Evolutionary conservation across 2,113 vertebrate species (phyloP), one percentile per base, ranked within the genome.

Genomic region (Thinocorus orbignyianus): DNA sequence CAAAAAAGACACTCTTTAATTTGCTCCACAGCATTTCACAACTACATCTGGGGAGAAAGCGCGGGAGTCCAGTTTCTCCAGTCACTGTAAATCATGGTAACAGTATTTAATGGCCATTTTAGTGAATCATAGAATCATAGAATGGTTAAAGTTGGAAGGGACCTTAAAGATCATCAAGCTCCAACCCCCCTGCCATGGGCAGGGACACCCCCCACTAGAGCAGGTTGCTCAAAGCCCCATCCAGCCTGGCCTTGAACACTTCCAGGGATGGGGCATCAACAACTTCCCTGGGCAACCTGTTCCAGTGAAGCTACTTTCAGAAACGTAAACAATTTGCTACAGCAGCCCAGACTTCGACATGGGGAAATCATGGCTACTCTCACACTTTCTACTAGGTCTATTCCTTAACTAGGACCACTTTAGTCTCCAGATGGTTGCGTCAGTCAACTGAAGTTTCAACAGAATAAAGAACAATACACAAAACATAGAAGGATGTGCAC

Each of bases 401-500:
- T 42, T 76, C 70, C 65, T 69, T 37, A 88, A 41, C 22, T 19
- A 68, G 35, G 17, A 42, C 17, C 22, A 33, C 19, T 49, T 19
- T n/a, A 68, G 35, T n/a, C 19, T 73, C 42, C 69, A 82, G 52
- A 58, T 0, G 1, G 30, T 48, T 60, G 26, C 0, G 0, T 71
- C 44, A 72, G 3, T 66, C 15, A 64, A 11, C 7, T 37, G 12
- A 64, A 78, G 31, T 44, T 15, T 30, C 69, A 85, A 39, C 17
- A 69, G 26, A 72, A 33, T 20, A 64, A 69, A 89, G 22, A 9
- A 69, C 14, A 37, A 44, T 0, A 1, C 30, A 77, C 26, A 42
- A 35, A 80, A n/a, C 35, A 58, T 35, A 52, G 10, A 52, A 35
- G 37, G 26, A 41, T 4, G 3, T 2, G 19, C 35, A 77, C 13